phyloP scores from a whole-genome alignment of 2,797 vertebrate genomes.

The Jordanella pulchra region DNA sequence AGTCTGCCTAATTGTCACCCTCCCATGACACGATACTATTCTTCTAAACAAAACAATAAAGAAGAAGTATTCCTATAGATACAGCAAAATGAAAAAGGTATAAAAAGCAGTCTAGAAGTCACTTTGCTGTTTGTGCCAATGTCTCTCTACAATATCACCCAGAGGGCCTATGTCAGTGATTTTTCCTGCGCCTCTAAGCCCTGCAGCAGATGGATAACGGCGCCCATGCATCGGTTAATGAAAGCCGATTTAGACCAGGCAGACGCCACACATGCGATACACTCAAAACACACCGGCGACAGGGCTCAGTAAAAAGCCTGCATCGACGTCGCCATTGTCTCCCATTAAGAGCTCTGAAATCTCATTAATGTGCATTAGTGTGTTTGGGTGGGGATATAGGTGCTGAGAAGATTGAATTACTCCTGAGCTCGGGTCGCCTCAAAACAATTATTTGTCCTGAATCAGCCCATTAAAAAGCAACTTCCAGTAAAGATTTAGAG shows the following conservation, averaged over 20 bases:
- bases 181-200: slow-evolving; percentile 35
- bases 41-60: background rate
- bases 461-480: slow-evolving; percentile 58
- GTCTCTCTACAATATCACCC: slow-evolving; percentile 22
- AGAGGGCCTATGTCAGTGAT: slow-evolving; percentile 21
- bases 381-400: slow-evolving; percentile 69
- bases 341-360: slow-evolving; percentile 72
- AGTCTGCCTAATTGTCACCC: background rate
- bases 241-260: slow-evolving; percentile 60
- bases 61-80: background rate
- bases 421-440: slow-evolving; percentile 52
- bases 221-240: slow-evolving; percentile 51
- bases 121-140: slow-evolving; percentile 11
- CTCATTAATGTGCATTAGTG: slow-evolving; percentile 75
- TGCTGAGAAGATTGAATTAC: slow-evolving; percentile 71
- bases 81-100: background rate
- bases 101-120: slow-evolving; percentile 7
- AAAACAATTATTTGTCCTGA: slow-evolving; percentile 73
- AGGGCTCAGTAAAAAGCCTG: slow-evolving; percentile 28
- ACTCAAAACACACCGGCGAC: slow-evolving; percentile 36
- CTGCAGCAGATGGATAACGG: slow-evolving; percentile 53
- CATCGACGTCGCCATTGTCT: slow-evolving; percentile 58
- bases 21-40: slow-evolving; percentile 11
- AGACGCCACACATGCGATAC: slow-evolving; percentile 23
- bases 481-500: slow-evolving; percentile 45